phyloP scores from a whole-genome alignment of 2,888 invertebrate genomes.

The Lasioglossum calceatum region DNA sequence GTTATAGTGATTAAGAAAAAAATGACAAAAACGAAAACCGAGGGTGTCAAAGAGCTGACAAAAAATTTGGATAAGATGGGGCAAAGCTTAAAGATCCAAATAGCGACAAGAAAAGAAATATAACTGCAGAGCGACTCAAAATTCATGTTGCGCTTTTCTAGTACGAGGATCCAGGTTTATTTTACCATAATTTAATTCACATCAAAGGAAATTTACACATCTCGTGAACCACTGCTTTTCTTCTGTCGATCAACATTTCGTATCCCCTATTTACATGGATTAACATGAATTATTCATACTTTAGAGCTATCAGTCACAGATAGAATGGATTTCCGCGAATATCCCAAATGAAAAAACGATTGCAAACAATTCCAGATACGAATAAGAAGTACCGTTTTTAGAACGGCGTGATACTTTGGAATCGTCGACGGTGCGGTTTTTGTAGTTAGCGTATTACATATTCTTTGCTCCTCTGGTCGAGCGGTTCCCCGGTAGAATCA shows the following conservation, averaged over 20 bases:
- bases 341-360: conserved; percentile 7
- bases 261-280: background rate
- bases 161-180: background rate
- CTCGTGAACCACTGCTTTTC: background rate
- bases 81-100: too few relatives aligned
- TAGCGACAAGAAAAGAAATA: too few relatives aligned
- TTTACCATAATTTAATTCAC: too few relatives aligned
- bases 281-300: background rate
- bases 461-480: conserved; percentile 52
- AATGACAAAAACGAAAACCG: too few relatives aligned
- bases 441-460: conserved; percentile 50
- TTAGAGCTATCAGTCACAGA: background rate
- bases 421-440: conserved; percentile 39
- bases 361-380: conserved; percentile 45
- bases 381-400: conserved; percentile 50
- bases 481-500: conserved; percentile 62
- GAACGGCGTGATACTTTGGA: conserved; percentile 16
- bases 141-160: background rate
- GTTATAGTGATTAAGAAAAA: too few relatives aligned
- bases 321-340: background rate
- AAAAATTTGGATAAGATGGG: too few relatives aligned
- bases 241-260: background rate
- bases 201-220: too few relatives aligned
- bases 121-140: background rate
- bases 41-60: too few relatives aligned